Base-by-base conservation (phyloP, 1,140 invertebrate genomes). In the Zaprionus lachaisei region DNA sequence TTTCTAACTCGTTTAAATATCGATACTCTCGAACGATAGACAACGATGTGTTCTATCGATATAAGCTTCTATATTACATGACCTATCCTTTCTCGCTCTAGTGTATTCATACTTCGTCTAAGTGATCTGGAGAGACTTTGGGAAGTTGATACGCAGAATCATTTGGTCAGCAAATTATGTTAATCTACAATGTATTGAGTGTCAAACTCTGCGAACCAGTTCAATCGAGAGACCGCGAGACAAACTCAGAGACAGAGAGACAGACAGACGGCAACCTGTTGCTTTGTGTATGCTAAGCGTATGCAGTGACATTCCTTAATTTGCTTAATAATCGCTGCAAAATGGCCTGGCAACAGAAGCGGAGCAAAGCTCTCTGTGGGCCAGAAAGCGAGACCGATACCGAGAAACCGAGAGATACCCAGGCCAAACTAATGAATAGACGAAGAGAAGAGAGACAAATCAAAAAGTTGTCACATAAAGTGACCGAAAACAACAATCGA, bases 301-400 rank as follows among this genome's bases (percentile, higher is more conserved):
- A 84, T 90, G 79, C 85, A 81, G 73, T 89, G 85, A 82, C 81
- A 89, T 90, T 85, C 81, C 72, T 89, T 80, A 81, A 89, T 89
- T 89, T 89, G 85, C 83, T 80, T 87, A 89, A 87, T 87, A 87
- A 89, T 87, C 83, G 44, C 80, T 67, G 84, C 77, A 77, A 77
- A 83, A 70, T 84, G 65, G 85, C 81, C 57, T 90, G 75, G 84
- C 85, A 89, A 89, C 84, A 89, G 28, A 51, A 58, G 44, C 68
- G 47, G 63, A 55, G 28, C 60, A 68, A 75, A 34, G 22, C 24
- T 44, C n/a, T 17, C 24, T 17, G 28, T 31, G 15, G 47, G 20
- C 44, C 28, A 51, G 44, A 58, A 28, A 69, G 26, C 51, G 34
- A 67, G 63, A 83, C 72, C 70, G 66, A 66, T 57, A 49, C 22